A percentile compares a stretch with the other conserved stretches of the same genome.
phyloP scores from a whole-genome alignment of 2,888 invertebrate species.

The Hypomecis punctinalis region DNA sequence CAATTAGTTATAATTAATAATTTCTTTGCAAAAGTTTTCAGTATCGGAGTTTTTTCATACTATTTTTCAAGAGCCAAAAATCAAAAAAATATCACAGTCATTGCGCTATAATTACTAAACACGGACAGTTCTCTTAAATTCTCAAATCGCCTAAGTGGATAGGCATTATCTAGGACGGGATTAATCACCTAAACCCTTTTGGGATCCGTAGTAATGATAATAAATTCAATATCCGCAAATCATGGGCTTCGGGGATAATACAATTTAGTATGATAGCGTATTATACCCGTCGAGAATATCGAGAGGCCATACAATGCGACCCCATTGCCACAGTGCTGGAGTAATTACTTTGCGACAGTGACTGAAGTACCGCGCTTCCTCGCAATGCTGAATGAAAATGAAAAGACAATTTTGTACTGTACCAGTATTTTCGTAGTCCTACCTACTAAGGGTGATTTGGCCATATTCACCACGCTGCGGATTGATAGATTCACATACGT shows the following conservation, averaged over 20 bases:
- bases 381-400: no score
- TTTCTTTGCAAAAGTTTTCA: no score
- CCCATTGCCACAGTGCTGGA: constrained; percentile 21
- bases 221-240: constrained; percentile 75
- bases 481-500: no score
- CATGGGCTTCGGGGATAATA: constrained; percentile 53
- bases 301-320: constrained; percentile 38
- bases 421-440: no score
- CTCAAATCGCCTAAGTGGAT: constrained; percentile 60
- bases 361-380: constrained; percentile 3
- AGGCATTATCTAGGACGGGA: constrained; percentile 62
- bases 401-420: no score
- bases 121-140: constrained; percentile 5
- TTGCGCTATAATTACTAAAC: no score
- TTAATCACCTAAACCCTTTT: constrained; percentile 70
- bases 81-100: no score
- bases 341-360: constrained; percentile 16
- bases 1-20: no score
- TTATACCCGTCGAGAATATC: constrained; percentile 37
- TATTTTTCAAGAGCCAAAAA: no score
- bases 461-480: no score
- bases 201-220: constrained; percentile 66
- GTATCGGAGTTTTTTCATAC: no score
- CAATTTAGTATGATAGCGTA: constrained; percentile 45
- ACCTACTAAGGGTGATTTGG: no score